Evolutionary conservation across 2,888 invertebrate genomes (phyloP).

Genomic region (Tenthredo distinguenda): DNA sequence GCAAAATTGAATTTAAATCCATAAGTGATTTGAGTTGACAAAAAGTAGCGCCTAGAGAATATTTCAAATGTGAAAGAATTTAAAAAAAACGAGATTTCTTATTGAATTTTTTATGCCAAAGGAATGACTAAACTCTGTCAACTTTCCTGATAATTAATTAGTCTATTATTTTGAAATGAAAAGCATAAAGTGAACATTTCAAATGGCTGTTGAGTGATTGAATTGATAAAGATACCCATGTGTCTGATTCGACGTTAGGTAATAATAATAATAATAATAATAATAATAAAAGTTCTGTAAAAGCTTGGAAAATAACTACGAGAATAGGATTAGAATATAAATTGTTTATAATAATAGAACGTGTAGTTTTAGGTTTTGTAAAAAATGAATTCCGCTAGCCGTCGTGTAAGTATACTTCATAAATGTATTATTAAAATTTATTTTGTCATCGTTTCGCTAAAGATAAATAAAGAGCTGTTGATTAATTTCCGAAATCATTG

Average conservation of each 20-base stretch:
- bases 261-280: not conserved
- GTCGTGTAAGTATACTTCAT: not conserved
- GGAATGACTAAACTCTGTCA: not conserved
- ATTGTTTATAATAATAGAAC: not conserved
- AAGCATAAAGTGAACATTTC: not conserved
- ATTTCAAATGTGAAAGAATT: not conserved
- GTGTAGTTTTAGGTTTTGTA: not conserved
- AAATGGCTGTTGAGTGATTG: constrained; percentile 7
- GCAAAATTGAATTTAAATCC: constrained; percentile 86
- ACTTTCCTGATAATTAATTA: not conserved
- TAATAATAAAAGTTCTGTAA: constrained; percentile 5
- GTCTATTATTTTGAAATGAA: not conserved
- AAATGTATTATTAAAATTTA: constrained; percentile 4
- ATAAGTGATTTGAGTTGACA: constrained; percentile 53
- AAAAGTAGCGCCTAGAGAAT: not conserved
- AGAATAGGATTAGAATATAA: not conserved
- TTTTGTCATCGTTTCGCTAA: not conserved
- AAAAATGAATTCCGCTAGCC: not conserved
- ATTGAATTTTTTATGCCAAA: constrained; percentile 7
- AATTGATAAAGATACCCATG: not conserved
- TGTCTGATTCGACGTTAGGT: not conserved
- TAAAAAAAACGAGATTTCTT: not conserved
- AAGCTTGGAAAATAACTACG: not conserved
- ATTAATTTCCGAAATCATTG: not conserved
- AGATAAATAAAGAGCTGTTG: not conserved